Conservation (phyloP, 2,888 invertebrate genomes). For the Drosophila meridiana region DNA sequence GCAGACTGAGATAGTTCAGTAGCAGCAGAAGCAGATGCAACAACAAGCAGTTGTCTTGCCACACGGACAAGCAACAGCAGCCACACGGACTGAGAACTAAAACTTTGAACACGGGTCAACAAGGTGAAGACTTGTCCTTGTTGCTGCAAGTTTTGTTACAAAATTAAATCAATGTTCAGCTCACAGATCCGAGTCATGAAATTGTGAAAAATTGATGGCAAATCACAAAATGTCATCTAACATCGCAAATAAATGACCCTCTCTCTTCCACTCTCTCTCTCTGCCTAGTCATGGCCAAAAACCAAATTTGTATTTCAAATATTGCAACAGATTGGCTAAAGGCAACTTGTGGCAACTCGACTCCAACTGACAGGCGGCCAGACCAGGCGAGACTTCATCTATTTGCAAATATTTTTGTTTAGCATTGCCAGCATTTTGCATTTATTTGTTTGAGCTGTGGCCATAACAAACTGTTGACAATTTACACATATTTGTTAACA, state of each 20-base stretch:
- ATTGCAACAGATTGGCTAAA: slow-evolving; percentile 29
- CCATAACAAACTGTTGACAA: slow-evolving; percentile 27
- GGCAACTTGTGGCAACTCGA: background rate
- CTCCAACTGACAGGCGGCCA: background rate
- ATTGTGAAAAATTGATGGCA: slow-evolving; percentile 20
- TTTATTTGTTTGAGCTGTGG: slow-evolving; percentile 18
- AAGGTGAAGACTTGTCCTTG: slow-evolving; percentile 29
- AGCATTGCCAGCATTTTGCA: slow-evolving; percentile 21
- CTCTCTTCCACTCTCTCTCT: too few relatives aligned
- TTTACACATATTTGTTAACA: slow-evolving; percentile 4
- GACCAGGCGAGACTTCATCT: slow-evolving; percentile 12
- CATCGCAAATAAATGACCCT: slow-evolving; percentile 1
- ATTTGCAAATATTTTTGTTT: slow-evolving; percentile 47
- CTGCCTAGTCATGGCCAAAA: background rate
- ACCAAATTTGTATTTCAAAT: slow-evolving; percentile 48
- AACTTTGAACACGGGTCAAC: slow-evolving; percentile 25
- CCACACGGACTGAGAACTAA: background rate
- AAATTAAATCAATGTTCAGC: slow-evolving; percentile 61
- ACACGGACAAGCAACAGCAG: background rate
- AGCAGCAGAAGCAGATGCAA: slow-evolving; percentile 16
- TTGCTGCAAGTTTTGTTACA: slow-evolving; percentile 39
- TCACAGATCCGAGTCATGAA: slow-evolving; percentile 23
- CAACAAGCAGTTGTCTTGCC: slow-evolving; percentile 15
- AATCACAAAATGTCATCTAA: slow-evolving; percentile 8
- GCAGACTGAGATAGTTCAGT: background rate